phyloP scores from a whole-genome alignment of 2,797 vertebrate genomes.

The Aphelocoma californica region DNA sequence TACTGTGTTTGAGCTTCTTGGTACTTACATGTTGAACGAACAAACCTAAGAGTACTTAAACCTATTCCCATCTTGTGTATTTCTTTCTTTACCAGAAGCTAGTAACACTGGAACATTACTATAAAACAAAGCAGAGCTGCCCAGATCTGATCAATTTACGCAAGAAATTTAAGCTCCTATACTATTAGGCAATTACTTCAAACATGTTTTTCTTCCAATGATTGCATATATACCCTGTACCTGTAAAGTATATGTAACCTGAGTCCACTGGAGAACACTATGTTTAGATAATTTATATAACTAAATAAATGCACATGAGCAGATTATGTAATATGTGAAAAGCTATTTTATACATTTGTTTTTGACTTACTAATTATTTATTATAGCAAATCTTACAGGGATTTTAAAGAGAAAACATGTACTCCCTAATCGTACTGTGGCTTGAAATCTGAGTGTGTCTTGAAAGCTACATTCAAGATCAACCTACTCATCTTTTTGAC shows the following conservation, averaged over 20 bases:
- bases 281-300: not conserved
- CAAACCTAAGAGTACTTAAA: not conserved
- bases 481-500: not conserved
- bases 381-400: rapidly evolving
- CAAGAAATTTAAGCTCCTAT: not conserved
- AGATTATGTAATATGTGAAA: not conserved
- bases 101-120: not conserved
- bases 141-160: not conserved
- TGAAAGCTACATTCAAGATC: not conserved
- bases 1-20: not conserved
- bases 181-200: not conserved
- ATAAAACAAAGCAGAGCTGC: not conserved
- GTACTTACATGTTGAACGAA: not conserved
- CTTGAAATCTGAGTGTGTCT: not conserved
- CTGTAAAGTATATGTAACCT: not conserved
- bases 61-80: not conserved
- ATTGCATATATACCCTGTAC: not conserved
- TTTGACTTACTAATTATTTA: not conserved
- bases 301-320: not conserved
- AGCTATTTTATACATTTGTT: not conserved
- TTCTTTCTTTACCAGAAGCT: not conserved
- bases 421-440: not conserved
- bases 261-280: not conserved
- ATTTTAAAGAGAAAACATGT: not conserved
- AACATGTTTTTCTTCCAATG: not conserved